Percentiles rank a stretch among this genome's conserved stretches.
Evolutionary conservation across 2,113 vertebrate species (phyloP).

Genomic region (Solea solea): DNA sequence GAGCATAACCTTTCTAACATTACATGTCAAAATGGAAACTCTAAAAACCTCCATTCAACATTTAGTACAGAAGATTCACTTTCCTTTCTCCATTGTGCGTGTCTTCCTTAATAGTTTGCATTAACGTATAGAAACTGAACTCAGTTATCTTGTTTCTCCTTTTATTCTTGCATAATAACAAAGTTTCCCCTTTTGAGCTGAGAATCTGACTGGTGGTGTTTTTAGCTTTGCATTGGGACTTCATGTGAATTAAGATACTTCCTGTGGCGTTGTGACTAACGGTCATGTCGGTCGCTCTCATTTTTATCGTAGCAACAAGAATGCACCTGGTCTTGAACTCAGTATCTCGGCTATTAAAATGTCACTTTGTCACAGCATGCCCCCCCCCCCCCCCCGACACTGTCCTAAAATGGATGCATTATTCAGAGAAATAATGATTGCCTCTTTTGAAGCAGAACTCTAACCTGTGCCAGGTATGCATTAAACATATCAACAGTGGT

Average conservation of each 20-base stretch:
- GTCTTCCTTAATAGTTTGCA: slow-evolving; percentile 21
- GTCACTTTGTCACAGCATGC: slow-evolving; percentile 26
- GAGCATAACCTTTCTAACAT: not conserved
- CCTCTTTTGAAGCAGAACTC: slow-evolving; percentile 11
- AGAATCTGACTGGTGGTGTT: slow-evolving; percentile 23
- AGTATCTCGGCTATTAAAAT: slow-evolving; percentile 17
- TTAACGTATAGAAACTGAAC: slow-evolving; percentile 3
- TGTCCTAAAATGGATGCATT: slow-evolving; percentile 15
- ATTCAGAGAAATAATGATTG: slow-evolving; percentile 14
- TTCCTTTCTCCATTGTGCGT: not conserved
- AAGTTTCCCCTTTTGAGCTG: not conserved
- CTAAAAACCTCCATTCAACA: not conserved
- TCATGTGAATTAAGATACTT: slow-evolving; percentile 21
- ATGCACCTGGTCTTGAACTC: slow-evolving; percentile 13
- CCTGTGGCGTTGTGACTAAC: slow-evolving; percentile 16
- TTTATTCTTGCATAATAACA: slow-evolving; percentile 10
- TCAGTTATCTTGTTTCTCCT: slow-evolving; percentile 17
- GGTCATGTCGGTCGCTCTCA: slow-evolving; percentile 13
- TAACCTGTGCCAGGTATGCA: not conserved
- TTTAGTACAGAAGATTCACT: slow-evolving; percentile 1
- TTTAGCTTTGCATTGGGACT: slow-evolving; percentile 5
- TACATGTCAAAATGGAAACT: slow-evolving; percentile 9
- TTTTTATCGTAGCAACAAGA: slow-evolving; percentile 22
- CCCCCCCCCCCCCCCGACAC: not conserved
- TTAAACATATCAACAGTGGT: not conserved